Conservation (phyloP, 2,888 invertebrate genomes). For the Drosophila siamana region DNA sequence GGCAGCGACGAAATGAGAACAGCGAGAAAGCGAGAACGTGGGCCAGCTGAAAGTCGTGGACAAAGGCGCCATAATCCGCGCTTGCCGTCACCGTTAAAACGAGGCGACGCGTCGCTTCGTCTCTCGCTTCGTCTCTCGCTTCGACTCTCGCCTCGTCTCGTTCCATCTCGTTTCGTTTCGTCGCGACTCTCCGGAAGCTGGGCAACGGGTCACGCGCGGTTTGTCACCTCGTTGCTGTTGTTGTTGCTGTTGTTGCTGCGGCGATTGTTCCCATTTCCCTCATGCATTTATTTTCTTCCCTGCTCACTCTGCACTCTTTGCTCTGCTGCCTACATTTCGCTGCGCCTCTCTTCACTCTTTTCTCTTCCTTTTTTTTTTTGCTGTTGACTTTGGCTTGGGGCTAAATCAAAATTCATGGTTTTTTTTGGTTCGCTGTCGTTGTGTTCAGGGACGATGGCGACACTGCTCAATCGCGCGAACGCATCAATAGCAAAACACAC, state of each 20-base stretch:
- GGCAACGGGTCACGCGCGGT: constrained; percentile 65
- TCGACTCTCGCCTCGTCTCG: too few relatives aligned
- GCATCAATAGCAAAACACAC: constrained; percentile 69
- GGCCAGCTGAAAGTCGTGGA: constrained; percentile 43
- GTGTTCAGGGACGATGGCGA: constrained; percentile 50
- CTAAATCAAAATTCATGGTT: constrained; percentile 84
- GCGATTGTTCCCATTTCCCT: constrained; percentile 23
- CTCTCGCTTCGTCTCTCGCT: not conserved
- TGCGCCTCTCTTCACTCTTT: too few relatives aligned
- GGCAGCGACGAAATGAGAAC: too few relatives aligned
- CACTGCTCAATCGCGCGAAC: constrained; percentile 53
- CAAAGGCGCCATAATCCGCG: constrained; percentile 74
- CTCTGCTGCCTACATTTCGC: not conserved
- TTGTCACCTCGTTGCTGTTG: constrained; percentile 69
- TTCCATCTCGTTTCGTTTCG: not conserved
- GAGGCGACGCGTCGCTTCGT: not conserved
- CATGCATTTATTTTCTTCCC: constrained; percentile 26
- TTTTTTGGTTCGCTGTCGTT: constrained; percentile 14
- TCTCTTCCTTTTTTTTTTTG: constrained; percentile 20
- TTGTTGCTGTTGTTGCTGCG: constrained; percentile 6
- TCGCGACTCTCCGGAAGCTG: constrained; percentile 16
- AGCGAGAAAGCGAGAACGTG: not conserved
- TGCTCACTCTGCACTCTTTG: constrained; percentile 3
- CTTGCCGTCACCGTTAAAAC: constrained; percentile 71
- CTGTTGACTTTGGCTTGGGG: constrained; percentile 30